Base-by-base conservation (phyloP, 2,888 invertebrate genomes). In the Thymelicus sylvestris region DNA sequence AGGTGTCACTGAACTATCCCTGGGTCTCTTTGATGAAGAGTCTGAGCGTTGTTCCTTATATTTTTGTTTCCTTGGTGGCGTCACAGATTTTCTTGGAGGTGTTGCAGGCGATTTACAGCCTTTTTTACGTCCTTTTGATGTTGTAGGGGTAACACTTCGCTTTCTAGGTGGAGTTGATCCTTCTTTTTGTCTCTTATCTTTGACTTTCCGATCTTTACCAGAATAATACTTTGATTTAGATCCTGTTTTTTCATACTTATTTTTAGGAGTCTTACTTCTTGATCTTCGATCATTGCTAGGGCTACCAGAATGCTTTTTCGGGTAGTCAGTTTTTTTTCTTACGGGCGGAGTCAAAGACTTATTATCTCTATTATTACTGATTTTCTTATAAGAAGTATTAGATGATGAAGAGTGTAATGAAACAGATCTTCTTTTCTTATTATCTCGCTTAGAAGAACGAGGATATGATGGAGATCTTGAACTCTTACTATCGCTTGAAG, bases 1-100 rank as follows among this genome's bases (percentile, higher is more conserved):
- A 12, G 93, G 92, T 7, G 93, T 92, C 61, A 92, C 75, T 0
- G 91, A 90, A 76, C 83, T 86, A 10, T 92, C 88, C 76, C 85
- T 83, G 8, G 71, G 76, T 73, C 85, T 90, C 71, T 81, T 83
- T n/a, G 81, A 78, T 19, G 84, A 79, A 1, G 83, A 80, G 2
- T 81, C 79, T 59, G 82, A 79, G 71, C 80, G 81, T 38, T 79
- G 80, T 38, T 84, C 83, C 72, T 84, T 83, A 55, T 80, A 79
- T 75, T 87, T 87, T 71, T 81, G 84, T 59, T 78, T 83, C 74
- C 79, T 86, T 3, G 84, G 81, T 8, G 88, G 87, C 3, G 86
- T 84, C 7, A 75, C 52, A 5, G 84, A 86, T 6, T 76, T 71
- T 74, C 79, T 84, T 2, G 87, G 85, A 8, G 89, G 89, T 63